Evolutionary conservation across 2,797 vertebrate species (phyloP).

Genomic region (Mastacembelus armatus): DNA sequence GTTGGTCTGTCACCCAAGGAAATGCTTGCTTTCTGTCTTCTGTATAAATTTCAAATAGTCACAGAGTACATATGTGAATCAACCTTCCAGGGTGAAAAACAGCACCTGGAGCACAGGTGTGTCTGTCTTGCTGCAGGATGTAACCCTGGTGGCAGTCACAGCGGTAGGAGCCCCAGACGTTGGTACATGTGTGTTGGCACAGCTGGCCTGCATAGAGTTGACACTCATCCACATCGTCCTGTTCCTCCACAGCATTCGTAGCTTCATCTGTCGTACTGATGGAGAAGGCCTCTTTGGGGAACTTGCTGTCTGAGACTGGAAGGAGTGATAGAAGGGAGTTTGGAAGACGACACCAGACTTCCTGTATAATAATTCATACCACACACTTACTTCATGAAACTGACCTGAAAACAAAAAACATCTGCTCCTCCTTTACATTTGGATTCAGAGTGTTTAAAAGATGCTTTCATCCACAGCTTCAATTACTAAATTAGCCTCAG

Average conservation of each 20-base stretch:
- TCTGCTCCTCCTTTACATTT: slow-evolving; percentile 30
- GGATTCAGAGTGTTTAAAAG: slow-evolving; percentile 16
- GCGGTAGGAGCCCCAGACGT: slow-evolving; percentile 88
- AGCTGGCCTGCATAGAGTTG: slow-evolving; percentile 83
- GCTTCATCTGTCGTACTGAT: slow-evolving; percentile 82
- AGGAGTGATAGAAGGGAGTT: slow-evolving; percentile 14
- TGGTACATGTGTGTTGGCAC: slow-evolving; percentile 86
- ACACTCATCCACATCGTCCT: slow-evolving; percentile 88
- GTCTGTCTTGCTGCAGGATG: slow-evolving; percentile 86
- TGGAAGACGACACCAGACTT: slow-evolving; percentile 46
- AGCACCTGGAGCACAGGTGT: slow-evolving; percentile 87
- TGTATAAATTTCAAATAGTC: no score
- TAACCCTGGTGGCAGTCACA: slow-evolving; percentile 89
- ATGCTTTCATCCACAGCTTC: slow-evolving; percentile 8
- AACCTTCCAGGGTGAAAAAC: background rate
- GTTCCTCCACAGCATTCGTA: slow-evolving; percentile 86
- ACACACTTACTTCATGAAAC: slow-evolving; percentile 39
- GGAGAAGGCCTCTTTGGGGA: slow-evolving; percentile 86
- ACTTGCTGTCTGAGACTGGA: slow-evolving; percentile 85
- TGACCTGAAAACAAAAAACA: slow-evolving; percentile 41
- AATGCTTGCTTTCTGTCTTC: no score
- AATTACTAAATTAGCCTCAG: slow-evolving; percentile 6
- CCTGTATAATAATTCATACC: slow-evolving; percentile 29
- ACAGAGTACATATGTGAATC: no score
- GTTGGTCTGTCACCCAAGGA: no score